Base-by-base conservation (phyloP, 2,888 invertebrate species). In the Pollenia angustigena region DNA sequence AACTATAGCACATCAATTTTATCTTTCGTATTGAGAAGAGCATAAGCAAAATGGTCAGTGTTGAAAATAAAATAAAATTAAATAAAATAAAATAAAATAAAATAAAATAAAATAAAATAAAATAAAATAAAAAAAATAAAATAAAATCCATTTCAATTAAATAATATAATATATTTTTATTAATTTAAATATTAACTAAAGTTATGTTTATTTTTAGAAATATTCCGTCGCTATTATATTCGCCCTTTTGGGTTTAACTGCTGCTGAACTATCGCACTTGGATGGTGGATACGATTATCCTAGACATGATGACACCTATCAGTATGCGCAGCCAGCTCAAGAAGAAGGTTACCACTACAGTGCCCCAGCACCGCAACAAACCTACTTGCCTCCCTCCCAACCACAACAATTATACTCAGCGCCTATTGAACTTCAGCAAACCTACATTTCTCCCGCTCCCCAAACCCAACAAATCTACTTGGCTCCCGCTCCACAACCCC, bases 261-360 rank as follows among this genome's bases (percentile, higher is more conserved):
- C 88, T 48, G 89, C 88, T 64, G 89, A 89, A 87, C 89, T 89
- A 0, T 88, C 88, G 2, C 88, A 89, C 11, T 80, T 88, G 23
- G 48, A 18, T 42, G 71, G 69, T 62, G 81, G 56, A 72, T 80
- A 86, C 81, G 54, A 81, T 54, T 85, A 84, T 44, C 64, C 62
- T 3, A 71, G 68, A 54, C 42, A 81, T 6, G 76, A 85, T 50
- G 60, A 71, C 18, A 64, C 71, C n/a, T 83, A 78, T 48, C 46
- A 50, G 11, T 83, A 78, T 11, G 56, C 50, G 16, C 71, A 76
- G 64, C 88, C 78, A 0, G 44, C 40, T 9, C 78, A 84, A 14
- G 64, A 74, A 23, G 68, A 60, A 62, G 79, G 78, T 18, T 68
- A 46, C 18, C 18, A 16, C 71, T 85, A 58, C 66, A 78, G 52